Base-by-base conservation (phyloP, 2,888 invertebrate species). In the Geotrupes spiniger region DNA sequence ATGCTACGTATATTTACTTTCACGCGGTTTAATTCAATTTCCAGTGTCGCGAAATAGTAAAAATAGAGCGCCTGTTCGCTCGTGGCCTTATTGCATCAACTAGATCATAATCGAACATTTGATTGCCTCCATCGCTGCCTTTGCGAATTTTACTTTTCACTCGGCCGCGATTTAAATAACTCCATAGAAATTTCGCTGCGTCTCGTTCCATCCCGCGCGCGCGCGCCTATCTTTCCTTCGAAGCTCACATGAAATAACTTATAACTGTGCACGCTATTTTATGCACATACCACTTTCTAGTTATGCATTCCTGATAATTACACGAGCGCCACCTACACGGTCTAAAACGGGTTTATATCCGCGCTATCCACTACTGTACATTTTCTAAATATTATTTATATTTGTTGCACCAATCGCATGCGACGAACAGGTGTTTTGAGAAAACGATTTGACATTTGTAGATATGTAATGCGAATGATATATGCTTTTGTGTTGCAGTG, bases 231-330 rank as follows among this genome's bases (percentile, higher is more conserved):
- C 39, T 39, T 15, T 39, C 26, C 37, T 17, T n/a, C n/a, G n/a
- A 44, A 38, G 43, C 41, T 42, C 38, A 21, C 10, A 36, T 52
- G 44, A 49, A 52, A 53, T 51, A 50, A 51, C 33, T 33, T 33
- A 33, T 15, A 15, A 15, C 14, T 15, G 50, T 51, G 42, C 31
- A 39, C 40, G 38, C 42, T 36, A 44, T 51, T 53, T 47, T 53
- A 53, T 52, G 42, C 46, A 44, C 38, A 49, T 59, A 59, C 65
- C 61, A 65, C 68, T 67, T 67, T 66, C 66, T 65, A 66, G 60
- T 64, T 63, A 60, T 65, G 64, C 63, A 67, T 65, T 65, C 66
- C 64, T 63, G 61, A 62, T 66, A 65, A 65, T 66, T 65, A 64
- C 61, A 59, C 58, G 61, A 59, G 57, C 57, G 59, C 65, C 68